These are phyloP conservation scores for Brassicogethes aeneus DNA, from an alignment of 2,888 invertebrate genomes.

Conservation along the genomic window DNA sequence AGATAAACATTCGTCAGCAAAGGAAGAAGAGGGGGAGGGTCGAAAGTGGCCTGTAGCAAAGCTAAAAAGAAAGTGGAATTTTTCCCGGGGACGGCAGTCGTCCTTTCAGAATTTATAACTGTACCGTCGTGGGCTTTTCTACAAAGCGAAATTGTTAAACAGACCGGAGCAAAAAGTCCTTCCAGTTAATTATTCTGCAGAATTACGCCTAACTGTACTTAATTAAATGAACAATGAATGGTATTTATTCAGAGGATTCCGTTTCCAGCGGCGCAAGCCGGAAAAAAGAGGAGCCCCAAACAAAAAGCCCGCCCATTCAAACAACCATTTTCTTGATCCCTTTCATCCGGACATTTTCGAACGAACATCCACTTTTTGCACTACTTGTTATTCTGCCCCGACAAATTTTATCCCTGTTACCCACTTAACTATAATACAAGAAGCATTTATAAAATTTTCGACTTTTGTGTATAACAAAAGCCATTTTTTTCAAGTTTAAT, in stretches of 20 bases:
- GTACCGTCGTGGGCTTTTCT: constrained; percentile 6
- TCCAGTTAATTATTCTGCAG: constrained; percentile 24
- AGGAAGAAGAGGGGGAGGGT: too few relatives aligned
- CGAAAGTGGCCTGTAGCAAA: neutral
- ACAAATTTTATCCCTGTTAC: too few relatives aligned
- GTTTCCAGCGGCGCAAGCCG: constrained; percentile 7
- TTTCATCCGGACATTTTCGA: neutral
- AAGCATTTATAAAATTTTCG: too few relatives aligned
- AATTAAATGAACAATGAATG: constrained; percentile 30
- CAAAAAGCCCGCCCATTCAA: neutral
- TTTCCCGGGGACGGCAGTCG: constrained; percentile 3
- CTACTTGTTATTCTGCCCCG: too few relatives aligned
- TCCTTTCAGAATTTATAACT: constrained; percentile 3
- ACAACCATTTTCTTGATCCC: neutral
- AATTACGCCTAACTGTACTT: constrained; percentile 22
- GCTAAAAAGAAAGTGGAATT: neutral
- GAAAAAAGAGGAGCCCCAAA: constrained; percentile 10
- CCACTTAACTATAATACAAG: too few relatives aligned
- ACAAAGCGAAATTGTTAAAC: constrained; percentile 16
- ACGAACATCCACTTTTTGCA: too few relatives aligned
- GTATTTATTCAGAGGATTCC: constrained; percentile 24
- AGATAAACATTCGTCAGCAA: too few relatives aligned
- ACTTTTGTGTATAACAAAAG: too few relatives aligned
- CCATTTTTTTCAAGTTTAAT: too few relatives aligned
- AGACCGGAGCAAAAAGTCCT: constrained; percentile 17